Conservation (phyloP, 2,113 vertebrate species). For the Ameiurus melas region DNA sequence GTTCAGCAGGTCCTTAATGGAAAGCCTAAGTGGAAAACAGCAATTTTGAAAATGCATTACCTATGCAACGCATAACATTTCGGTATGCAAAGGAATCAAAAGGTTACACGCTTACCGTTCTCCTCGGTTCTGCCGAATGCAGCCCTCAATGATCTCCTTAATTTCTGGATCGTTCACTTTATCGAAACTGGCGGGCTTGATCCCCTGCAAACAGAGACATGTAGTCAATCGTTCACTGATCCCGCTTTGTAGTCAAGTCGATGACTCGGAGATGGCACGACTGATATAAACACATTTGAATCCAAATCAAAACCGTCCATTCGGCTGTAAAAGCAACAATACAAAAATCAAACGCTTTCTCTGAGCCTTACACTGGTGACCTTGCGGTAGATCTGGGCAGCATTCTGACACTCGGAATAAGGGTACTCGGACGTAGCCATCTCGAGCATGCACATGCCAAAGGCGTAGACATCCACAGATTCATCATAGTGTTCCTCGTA, state of each 20-base stretch:
- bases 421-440: conserved; percentile 95
- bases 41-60: neutral
- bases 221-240: neutral
- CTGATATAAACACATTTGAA: neutral
- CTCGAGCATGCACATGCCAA: conserved; percentile 95
- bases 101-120: conserved; percentile 75
- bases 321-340: neutral
- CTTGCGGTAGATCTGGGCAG: conserved; percentile 95
- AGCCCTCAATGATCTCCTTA: conserved; percentile 94
- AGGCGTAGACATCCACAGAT: conserved; percentile 91
- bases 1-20: conserved; percentile 85
- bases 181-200: conserved; percentile 93
- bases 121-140: conserved; percentile 88
- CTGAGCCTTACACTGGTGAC: conserved; percentile 88
- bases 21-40: conserved; percentile 70
- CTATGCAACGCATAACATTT: neutral
- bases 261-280: neutral
- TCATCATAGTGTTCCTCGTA: conserved; percentile 94
- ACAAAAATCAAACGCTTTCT: neutral
- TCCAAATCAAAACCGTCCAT: neutral
- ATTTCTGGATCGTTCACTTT: conserved; percentile 93
- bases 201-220: conserved; percentile 74
- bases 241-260: neutral
- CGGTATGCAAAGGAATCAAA: neutral
- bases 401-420: conserved; percentile 93